These are phyloP conservation scores for Rhizomys pruinosus DNA, from an alignment of 2,113 vertebrate species.

Conservation along the genomic window DNA sequence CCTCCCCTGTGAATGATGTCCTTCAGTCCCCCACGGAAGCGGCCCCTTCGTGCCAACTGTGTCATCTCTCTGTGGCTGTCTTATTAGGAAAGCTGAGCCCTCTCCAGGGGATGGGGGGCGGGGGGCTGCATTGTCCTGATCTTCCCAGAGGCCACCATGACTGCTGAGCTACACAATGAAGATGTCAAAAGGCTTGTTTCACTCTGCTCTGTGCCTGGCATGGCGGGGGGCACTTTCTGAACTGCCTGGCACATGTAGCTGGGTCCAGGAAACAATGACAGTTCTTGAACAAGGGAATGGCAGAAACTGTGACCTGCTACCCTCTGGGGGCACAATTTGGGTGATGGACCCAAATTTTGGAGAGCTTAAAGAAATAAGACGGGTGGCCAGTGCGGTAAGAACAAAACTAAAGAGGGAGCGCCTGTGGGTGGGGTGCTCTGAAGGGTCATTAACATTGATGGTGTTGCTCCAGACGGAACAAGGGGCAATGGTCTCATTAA, in stretches of 20 bases:
- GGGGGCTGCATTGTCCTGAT: not conserved
- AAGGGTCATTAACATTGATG: slow-evolving; percentile 77
- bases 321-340: not conserved
- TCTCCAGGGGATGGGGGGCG: not conserved
- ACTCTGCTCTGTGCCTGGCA: not conserved
- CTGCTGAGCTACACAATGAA: not conserved
- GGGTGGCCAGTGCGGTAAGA: rapidly evolving
- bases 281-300: not conserved
- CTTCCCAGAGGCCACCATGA: not conserved
- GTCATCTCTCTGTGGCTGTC: slow-evolving; percentile 47
- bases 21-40: not conserved
- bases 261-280: too few species aligned
- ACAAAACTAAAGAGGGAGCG: not conserved
- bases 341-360: not conserved
- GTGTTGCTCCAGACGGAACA: slow-evolving; percentile 16
- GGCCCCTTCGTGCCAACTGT: not conserved
- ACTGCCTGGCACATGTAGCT: not conserved
- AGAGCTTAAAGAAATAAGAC: not conserved
- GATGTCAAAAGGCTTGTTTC: rapidly evolving
- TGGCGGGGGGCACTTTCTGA: not conserved
- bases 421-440: not conserved
- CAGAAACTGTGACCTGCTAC: not conserved
- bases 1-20: not conserved
- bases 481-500: slow-evolving; percentile 63
- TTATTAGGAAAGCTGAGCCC: slow-evolving; percentile 63